Conservation (phyloP, 2,113 vertebrate species). For the Thomomys bottae region DNA sequence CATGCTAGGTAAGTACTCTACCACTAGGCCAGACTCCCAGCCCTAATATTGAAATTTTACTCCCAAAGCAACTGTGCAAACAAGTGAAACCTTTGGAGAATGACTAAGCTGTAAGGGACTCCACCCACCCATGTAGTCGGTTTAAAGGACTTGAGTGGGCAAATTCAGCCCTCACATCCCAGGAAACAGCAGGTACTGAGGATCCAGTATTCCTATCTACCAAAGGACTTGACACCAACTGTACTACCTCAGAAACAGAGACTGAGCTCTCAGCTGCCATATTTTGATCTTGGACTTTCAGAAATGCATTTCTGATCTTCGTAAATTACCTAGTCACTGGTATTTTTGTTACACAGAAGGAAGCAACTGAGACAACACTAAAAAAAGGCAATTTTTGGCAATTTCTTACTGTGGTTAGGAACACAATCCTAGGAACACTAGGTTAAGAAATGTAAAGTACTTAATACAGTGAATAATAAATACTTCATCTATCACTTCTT, state of each 20-base stretch:
- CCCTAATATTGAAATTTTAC: not conserved
- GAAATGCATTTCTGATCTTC: not conserved
- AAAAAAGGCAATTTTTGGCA: not conserved
- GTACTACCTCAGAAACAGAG: not conserved
- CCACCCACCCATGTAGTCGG: not conserved
- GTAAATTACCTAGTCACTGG: not conserved
- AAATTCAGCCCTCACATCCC: not conserved
- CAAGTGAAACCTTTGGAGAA: not conserved
- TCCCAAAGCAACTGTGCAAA: not conserved
- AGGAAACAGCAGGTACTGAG: too few relatives aligned
- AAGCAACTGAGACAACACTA: not conserved
- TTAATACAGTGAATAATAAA: not conserved
- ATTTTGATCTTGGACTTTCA: not conserved
- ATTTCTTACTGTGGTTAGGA: not conserved
- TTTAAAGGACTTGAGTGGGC: not conserved
- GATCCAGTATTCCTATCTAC: not conserved
- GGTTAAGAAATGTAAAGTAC: too few relatives aligned
- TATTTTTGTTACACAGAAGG: not conserved
- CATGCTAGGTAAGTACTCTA: too few relatives aligned
- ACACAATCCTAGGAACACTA: not conserved
- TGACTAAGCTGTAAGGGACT: not conserved
- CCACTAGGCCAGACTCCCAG: too few relatives aligned
- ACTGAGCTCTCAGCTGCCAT: not conserved
- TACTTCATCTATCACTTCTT: not conserved
- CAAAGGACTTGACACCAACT: too few relatives aligned